Evolutionary conservation across 2,797 vertebrate genomes (phyloP).

Genomic region (Chaetodon trifasciatus): DNA sequence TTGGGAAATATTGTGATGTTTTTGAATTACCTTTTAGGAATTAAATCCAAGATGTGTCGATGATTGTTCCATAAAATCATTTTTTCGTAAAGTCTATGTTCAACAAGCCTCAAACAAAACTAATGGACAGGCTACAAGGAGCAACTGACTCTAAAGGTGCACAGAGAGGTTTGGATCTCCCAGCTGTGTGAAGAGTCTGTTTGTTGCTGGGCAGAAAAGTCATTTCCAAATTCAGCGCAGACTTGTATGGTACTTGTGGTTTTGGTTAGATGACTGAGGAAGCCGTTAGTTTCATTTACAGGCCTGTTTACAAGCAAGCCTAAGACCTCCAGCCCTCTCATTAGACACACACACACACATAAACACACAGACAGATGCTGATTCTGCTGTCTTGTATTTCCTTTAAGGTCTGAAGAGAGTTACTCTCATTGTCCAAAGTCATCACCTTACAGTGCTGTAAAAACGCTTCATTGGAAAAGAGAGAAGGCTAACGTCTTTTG

Average conservation of each 20-base stretch:
- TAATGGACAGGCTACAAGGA: background rate
- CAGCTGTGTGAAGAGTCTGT: slow-evolving; percentile 37
- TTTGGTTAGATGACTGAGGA: slow-evolving; percentile 60
- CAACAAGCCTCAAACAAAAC: slow-evolving; percentile 4
- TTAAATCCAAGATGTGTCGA: background rate
- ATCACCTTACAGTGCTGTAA: slow-evolving; percentile 4
- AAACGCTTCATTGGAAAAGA: background rate
- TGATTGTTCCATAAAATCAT: slow-evolving; percentile 9
- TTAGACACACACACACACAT: slow-evolving; percentile 53
- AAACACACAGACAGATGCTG: slow-evolving; percentile 32
- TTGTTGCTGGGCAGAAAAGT: slow-evolving; percentile 53
- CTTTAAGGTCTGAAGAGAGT: slow-evolving; percentile 2
- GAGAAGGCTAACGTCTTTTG: background rate
- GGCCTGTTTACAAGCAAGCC: slow-evolving; percentile 69
- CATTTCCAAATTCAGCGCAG: slow-evolving; percentile 53
- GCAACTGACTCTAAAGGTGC: background rate
- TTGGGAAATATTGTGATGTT: background rate
- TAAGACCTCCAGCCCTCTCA: slow-evolving; percentile 52
- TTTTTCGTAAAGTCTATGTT: background rate
- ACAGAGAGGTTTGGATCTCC: slow-evolving; percentile 33
- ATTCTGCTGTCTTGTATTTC: slow-evolving; percentile 42
- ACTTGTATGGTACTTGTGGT: slow-evolving; percentile 59
- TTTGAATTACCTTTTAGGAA: background rate
- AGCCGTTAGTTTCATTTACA: slow-evolving; percentile 69
- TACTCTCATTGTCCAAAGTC: slow-evolving; percentile 15